Base-by-base conservation (phyloP, 2,113 vertebrate genomes). In the Oplegnathus fasciatus region DNA sequence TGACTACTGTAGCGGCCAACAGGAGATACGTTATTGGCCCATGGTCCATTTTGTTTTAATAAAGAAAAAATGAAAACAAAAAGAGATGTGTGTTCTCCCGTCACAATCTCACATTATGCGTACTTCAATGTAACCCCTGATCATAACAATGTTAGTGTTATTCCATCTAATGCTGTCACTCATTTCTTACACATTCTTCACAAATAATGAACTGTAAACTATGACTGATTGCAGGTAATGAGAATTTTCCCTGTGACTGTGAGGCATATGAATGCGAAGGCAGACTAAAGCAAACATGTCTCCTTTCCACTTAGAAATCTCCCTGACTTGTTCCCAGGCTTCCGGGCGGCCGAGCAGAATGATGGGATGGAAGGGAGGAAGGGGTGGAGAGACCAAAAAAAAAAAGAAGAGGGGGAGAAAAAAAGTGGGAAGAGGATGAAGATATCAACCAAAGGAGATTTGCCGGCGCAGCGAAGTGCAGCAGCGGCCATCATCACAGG, bases 241-340 rank as follows among this genome's bases (percentile, higher is more conserved):
- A 28, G 34, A 75, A 57, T 44, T 14, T 4, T 75, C 52, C 48
- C 32, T 7, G n/a, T 87, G 69, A 78, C 79, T 69, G 60, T 65
- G 50, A 55, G 37, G 34, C 22, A 9, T 65, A 28, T 46, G 58
- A 58, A 62, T 14, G 32, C 26, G 42, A 55, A 42, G 62, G 26
- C 62, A 44, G 80, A 28, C 67, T 48, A 69, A 72, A 78, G 52
- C 68, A 76, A 86, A 84, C 72, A 52, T 75, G 50, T 68, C 76
- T 81, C 71, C 24, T 26, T 66, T 89, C 54, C 34, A 77, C 55
- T 78, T 42, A 68, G 57, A 82, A 83, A 62, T 26, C 69, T 62
- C 70, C 62, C 67, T 22, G 64, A 75, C 52, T 83, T 75, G 60
- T 91, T 90, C 84, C 71, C 88, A 90, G 83, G 81, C 78, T 80